These are phyloP conservation scores for Barypeithes pellucidus DNA, from an alignment of 2,888 invertebrate genomes.

Conservation along the genomic window DNA sequence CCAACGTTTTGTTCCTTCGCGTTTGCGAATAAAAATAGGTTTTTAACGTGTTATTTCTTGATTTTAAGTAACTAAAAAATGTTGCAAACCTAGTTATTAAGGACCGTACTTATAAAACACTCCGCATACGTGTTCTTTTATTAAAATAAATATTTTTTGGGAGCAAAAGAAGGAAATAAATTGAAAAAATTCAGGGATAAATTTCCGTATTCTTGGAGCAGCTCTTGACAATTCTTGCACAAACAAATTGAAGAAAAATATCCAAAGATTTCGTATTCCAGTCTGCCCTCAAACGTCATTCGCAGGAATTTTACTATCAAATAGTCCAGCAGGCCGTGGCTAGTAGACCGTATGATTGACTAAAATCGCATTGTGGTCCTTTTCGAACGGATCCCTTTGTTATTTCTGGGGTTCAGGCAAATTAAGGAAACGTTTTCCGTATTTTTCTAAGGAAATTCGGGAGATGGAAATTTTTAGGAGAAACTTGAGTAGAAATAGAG, in stretches of 20 bases:
- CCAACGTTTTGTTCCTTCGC: not conserved
- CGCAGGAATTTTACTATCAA: constrained; percentile 72
- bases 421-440: constrained; percentile 52
- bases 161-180: too few relatives aligned
- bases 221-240: not conserved
- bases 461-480: constrained; percentile 6
- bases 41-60: too few relatives aligned
- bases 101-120: too few relatives aligned
- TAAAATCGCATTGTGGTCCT: constrained; percentile 67
- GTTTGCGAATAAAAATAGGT: not conserved
- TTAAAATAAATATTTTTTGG: too few relatives aligned
- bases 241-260: constrained; percentile 12
- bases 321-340: constrained; percentile 65
- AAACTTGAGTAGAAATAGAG: too few relatives aligned
- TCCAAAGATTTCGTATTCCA: constrained; percentile 51
- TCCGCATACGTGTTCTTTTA: too few relatives aligned
- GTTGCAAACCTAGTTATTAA: too few relatives aligned
- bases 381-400: constrained; percentile 51
- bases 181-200: too few relatives aligned
- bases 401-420: constrained; percentile 53
- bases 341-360: constrained; percentile 70
- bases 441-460: constrained; percentile 50
- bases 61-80: too few relatives aligned
- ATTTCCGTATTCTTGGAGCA: not conserved
- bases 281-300: constrained; percentile 66